phyloP scores from a whole-genome alignment of 2,113 vertebrate genomes.

The Struthidea cinerea region DNA sequence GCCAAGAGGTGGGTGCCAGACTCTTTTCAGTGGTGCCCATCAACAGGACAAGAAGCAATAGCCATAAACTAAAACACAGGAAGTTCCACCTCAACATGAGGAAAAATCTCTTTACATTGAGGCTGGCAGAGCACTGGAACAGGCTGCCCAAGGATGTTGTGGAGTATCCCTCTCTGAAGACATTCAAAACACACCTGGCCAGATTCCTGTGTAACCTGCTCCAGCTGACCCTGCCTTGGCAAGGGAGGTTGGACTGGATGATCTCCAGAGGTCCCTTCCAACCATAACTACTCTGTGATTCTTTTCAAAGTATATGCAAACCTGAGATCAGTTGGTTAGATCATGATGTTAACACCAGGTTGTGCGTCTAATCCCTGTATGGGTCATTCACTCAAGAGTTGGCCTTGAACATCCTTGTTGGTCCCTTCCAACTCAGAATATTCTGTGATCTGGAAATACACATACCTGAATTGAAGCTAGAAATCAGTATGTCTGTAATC shows the following conservation, averaged over 20 bases:
- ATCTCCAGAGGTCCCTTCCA: not conserved
- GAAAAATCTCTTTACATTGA: not conserved
- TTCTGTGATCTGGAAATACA: not conserved
- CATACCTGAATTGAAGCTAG: not conserved
- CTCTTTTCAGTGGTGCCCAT: not conserved
- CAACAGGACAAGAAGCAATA: accelerated
- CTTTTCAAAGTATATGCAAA: not conserved
- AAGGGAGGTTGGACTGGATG: not conserved
- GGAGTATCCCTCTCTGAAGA: not conserved
- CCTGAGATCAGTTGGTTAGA: not conserved
- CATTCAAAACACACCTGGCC: not conserved
- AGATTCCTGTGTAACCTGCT: not conserved
- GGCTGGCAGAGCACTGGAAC: not conserved
- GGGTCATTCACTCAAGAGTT: not conserved
- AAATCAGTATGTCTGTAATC: not conserved
- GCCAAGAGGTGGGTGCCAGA: not conserved
- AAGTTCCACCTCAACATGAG: not conserved
- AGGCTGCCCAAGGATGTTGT: not conserved
- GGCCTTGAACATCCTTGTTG: not conserved
- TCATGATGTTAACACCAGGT: not conserved
- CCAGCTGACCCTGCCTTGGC: not conserved
- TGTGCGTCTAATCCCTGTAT: not conserved
- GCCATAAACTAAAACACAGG: not conserved
- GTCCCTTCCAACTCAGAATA: not conserved
- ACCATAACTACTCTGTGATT: not conserved